Base-by-base conservation (phyloP, 2,888 invertebrate species). In the Sminthurinus aureus region DNA sequence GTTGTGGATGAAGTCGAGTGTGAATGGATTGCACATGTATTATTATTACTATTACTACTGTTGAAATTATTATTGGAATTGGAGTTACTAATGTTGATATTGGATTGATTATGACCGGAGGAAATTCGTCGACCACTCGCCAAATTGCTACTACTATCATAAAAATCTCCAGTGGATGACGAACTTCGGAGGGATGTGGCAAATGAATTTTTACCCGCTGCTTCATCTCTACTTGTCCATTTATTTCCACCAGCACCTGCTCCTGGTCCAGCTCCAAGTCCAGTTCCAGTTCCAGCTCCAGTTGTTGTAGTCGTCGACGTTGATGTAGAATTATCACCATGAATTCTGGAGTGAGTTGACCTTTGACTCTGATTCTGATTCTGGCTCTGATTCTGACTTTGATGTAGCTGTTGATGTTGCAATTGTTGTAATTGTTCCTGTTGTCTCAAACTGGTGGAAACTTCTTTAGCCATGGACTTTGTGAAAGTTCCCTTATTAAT, bases 191-290 rank as follows among this genome's bases (percentile, higher is more conserved):
- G 79, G 24, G 85, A 83, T 13, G 85, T 85, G 0, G 87, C 87
- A 83, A 87, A 87, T 13, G 79, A n/a, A 79, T 82, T 85, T 81
- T 86, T 84, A 0, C 85, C 83, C 15, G 83, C 87, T 15, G 87
- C 86, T 69, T 87, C 87, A 80, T 86, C 85, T 20, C 84, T 67
- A 81, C 85, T 85, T 24, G 87, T 83, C 86, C 85, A 87, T 18
- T 81, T 76, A 22, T 26, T 58, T 12, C 58, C 76, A 50, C 20
- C 15, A 6, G n/a, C 26, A 4, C 38, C 38, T 1, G 38, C 38
- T 38, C 38, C 38, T 1, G 38, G 3, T 38, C 38, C 38, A 6
- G 38, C 38, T 38, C 38, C 38, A 38, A 38, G n/a, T n/a, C n/a
- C 24, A 18, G n/a, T 81, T 20, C 15, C 12, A 58, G 26, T 83